Percentiles rank a stretch among this genome's conserved stretches.
These are phyloP conservation scores for Monopterus albus DNA, from an alignment of 2,113 vertebrate genomes.

Conservation along the genomic window DNA sequence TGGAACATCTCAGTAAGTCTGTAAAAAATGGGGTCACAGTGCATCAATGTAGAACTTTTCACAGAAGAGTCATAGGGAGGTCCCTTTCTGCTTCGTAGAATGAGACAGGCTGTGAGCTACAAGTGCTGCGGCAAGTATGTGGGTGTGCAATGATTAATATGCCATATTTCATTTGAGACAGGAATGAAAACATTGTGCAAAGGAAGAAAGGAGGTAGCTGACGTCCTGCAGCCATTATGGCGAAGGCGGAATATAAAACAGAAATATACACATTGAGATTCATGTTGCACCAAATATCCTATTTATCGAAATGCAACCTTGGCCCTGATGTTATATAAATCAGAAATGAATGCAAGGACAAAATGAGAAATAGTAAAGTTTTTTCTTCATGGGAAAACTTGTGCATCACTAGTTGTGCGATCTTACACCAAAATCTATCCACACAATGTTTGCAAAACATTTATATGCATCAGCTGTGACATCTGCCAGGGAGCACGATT, in stretches of 20 bases:
- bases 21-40: neutral
- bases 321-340: neutral
- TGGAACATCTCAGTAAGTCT: slow-evolving; percentile 3
- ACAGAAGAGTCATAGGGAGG: slow-evolving; percentile 16
- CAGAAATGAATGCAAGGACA: slow-evolving; percentile 8
- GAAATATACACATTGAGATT: slow-evolving; percentile 36
- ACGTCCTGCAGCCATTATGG: slow-evolving; percentile 16
- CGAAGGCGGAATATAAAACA: slow-evolving; percentile 36
- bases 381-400: neutral
- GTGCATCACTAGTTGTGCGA: neutral
- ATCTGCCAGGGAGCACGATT: no score
- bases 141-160: slow-evolving; percentile 51
- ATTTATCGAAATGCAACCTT: neutral
- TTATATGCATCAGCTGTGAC: no score
- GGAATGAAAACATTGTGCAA: slow-evolving; percentile 43
- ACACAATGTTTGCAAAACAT: neutral
- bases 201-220: neutral
- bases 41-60: slow-evolving; percentile 28
- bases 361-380: neutral
- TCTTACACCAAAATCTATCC: neutral
- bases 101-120: slow-evolving; percentile 21
- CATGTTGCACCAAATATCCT: neutral
- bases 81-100: slow-evolving; percentile 26
- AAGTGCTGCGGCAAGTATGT: slow-evolving; percentile 21
- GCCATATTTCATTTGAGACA: slow-evolving; percentile 44